Base-by-base conservation (phyloP, 2,888 invertebrate genomes). In the Ormyrus thymus region DNA sequence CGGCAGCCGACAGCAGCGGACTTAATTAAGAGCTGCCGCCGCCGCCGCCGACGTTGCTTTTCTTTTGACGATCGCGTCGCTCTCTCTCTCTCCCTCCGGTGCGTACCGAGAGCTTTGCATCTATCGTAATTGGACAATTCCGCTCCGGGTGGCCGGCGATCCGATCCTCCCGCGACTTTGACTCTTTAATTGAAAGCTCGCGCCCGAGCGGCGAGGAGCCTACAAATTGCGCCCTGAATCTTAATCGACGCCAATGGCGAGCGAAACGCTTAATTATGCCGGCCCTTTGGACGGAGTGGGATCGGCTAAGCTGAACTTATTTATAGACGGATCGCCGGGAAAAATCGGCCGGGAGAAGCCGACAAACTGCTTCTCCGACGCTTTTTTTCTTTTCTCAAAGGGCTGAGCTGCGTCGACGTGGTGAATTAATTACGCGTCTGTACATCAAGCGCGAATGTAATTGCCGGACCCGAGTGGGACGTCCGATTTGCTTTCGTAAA, bases 211-310 rank as follows among this genome's bases (percentile, higher is more conserved):
- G 45, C 6, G 55, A 7, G 64, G 4, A 7, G n/a, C 45, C 51
- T 51, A 51, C 55, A 61, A 66, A 51, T 61, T 51, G 59, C 64
- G 10, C 45, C 10, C 61, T 29, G 68, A 62, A 50, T 71, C 61
- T 71, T 71, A 79, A 75, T 79, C 50, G 71, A 75, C 70, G 55
- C 43, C 76, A 75, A 79, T 75, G 75, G 66, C 65, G 76, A 55
- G 55, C 15, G 75, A 66, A 61, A 75, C 76, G 48, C 64, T 76
- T 70, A 69, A 70, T 70, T 70, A 76, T 53, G 48, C 15, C 43
- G 29, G 29, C 29, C 29, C 29, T 29, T 29, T 29, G 3, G 29
- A 29, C 29, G 29, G 29, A 29, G 29, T 29, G 29, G 29, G 29
- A 29, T 29, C 29, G 29, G 29, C 29, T 29, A 29, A 29, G 29